Evolutionary conservation across 1,140 invertebrate genomes (phyloP).

Genomic region (Cydia splendana): DNA sequence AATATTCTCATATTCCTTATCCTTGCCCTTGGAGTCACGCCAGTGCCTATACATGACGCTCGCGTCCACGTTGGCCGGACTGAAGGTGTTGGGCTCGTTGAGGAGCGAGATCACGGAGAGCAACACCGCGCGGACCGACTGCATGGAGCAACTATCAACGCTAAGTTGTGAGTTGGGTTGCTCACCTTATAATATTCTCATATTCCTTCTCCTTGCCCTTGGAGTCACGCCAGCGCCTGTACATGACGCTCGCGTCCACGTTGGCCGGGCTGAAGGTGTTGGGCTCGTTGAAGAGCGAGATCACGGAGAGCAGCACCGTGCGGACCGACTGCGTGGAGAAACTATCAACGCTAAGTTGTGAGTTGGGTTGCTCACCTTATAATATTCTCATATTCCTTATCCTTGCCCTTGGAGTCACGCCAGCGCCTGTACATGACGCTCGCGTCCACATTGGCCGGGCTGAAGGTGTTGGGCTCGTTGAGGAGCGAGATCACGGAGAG

Average conservation of each 20-base stretch:
- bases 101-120: constrained; percentile 98
- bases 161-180: not conserved
- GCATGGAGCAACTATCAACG: constrained; percentile 83
- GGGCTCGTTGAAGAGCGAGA: constrained; percentile 99
- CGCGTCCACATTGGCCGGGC: constrained; percentile 99
- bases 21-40: constrained; percentile 98
- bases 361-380: constrained; percentile 90
- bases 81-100: constrained; percentile 99
- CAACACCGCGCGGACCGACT: constrained; percentile 98
- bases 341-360: not conserved
- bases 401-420: constrained; percentile 98
- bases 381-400: constrained; percentile 99
- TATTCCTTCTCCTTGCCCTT: constrained; percentile 99
- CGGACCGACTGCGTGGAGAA: constrained; percentile 84
- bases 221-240: constrained; percentile 98
- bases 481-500: constrained; percentile 98
- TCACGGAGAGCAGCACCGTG: constrained; percentile 98
- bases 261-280: constrained; percentile 99
- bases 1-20: constrained; percentile 99
- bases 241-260: constrained; percentile 99
- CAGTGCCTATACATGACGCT: constrained; percentile 99
- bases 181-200: constrained; percentile 98
- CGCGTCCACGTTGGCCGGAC: constrained; percentile 99
- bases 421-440: constrained; percentile 99
- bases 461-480: constrained; percentile 99